phyloP scores from a whole-genome alignment of 2,113 vertebrate species.

The Microtus oregoni region DNA sequence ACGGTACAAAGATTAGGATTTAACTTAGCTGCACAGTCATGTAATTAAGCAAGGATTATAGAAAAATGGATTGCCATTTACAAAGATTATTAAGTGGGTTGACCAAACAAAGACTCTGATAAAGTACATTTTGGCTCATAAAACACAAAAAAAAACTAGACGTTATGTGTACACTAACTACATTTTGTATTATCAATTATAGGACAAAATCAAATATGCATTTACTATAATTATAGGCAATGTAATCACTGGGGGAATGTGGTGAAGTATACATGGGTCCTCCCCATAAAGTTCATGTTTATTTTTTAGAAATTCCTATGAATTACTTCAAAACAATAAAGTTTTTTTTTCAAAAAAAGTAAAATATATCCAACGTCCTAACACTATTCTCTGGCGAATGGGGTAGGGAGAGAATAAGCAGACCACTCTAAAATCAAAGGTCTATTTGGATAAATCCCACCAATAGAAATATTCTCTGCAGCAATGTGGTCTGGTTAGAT shows the following conservation, averaged over 20 bases:
- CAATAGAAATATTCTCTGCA: background rate
- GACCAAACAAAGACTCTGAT: conserved; percentile 40
- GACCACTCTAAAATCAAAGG: conserved; percentile 52
- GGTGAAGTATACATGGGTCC: background rate
- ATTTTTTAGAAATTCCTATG: conserved; percentile 37
- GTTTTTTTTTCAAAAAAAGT: background rate
- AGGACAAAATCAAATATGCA: conserved; percentile 45
- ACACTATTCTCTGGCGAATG: background rate
- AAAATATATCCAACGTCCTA: conserved; percentile 44
- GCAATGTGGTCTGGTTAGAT: conserved; percentile 27
- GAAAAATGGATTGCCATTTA: conserved; percentile 50
- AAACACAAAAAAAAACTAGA: background rate
- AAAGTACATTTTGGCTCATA: conserved; percentile 47
- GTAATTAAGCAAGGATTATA: conserved; percentile 48
- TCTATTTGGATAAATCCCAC: conserved; percentile 22
- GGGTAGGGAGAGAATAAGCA: background rate
- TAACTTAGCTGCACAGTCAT: background rate
- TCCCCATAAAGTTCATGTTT: background rate
- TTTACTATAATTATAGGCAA: background rate
- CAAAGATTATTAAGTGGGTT: background rate
- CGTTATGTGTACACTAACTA: background rate
- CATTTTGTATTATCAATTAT: conserved; percentile 45
- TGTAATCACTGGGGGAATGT: background rate
- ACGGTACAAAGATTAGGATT: conserved; percentile 46
- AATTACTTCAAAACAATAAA: conserved; percentile 48